Evolutionary conservation across 2,113 vertebrate species (phyloP).

Genomic region (Erythrolamprus reginae): DNA sequence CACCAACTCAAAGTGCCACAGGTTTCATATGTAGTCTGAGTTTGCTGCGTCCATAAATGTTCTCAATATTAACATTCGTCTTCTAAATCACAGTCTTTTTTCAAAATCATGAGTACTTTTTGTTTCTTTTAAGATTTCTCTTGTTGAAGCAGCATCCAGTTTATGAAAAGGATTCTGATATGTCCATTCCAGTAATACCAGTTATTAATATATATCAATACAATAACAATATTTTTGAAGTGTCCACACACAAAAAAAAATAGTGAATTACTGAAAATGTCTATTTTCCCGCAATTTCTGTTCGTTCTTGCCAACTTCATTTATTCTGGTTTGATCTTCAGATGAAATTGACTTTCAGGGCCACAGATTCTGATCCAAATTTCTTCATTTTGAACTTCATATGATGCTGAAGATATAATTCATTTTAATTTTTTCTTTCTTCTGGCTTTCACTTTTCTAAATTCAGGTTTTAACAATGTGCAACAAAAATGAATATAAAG

Average conservation of each 20-base stretch:
- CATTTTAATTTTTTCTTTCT: background rate
- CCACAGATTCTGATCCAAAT: background rate
- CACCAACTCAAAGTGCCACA: conserved; percentile 28
- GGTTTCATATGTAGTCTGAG: conserved; percentile 11
- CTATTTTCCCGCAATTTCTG: background rate
- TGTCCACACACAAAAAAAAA: background rate
- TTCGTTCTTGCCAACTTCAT: background rate
- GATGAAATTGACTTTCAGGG: background rate
- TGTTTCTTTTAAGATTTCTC: conserved; percentile 2
- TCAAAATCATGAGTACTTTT: conserved; percentile 9
- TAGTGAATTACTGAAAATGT: background rate
- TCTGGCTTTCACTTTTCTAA: background rate
- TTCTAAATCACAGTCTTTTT: background rate
- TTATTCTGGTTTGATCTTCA: background rate
- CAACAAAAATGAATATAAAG: background rate
- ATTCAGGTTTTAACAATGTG: background rate
- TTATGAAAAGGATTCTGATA: background rate
- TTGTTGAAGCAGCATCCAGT: background rate
- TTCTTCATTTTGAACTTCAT: background rate
- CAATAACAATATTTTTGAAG: background rate
- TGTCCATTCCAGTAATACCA: background rate
- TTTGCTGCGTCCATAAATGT: conserved; percentile 11
- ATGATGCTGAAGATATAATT: background rate
- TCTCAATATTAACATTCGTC: conserved; percentile 23
- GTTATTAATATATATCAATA: background rate